Conservation (phyloP, 2,888 invertebrate species). For the Cheilosia variabilis region DNA sequence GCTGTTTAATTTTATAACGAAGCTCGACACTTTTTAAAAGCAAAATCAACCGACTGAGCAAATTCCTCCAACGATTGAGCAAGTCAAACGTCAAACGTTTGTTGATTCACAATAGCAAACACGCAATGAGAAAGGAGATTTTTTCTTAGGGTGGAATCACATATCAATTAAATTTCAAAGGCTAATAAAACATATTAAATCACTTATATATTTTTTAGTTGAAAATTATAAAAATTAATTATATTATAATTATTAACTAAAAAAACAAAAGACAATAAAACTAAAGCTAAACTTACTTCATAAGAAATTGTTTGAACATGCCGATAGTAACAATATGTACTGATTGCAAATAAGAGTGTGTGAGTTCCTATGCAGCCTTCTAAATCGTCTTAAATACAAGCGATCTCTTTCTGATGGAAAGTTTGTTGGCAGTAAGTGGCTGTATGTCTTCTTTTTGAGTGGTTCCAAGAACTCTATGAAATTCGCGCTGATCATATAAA, state of each 20-base stretch:
- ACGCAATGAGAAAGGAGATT: neutral
- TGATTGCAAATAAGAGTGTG: neutral
- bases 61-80: neutral
- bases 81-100: slow-evolving; percentile 13
- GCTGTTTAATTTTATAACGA: neutral
- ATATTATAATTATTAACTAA: too few species aligned
- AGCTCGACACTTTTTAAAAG: neutral
- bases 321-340: neutral
- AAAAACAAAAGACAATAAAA: too few species aligned
- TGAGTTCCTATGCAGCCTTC: neutral
- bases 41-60: slow-evolving; percentile 54
- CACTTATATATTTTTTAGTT: too few species aligned
- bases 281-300: too few species aligned
- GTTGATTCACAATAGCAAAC: slow-evolving; percentile 35
- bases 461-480: slow-evolving; percentile 44
- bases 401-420: slow-evolving; percentile 40
- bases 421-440: slow-evolving; percentile 46
- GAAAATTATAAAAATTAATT: too few species aligned
- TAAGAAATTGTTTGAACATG: too few species aligned
- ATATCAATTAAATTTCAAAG: too few species aligned
- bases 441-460: slow-evolving; percentile 21
- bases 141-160: slow-evolving; percentile 12
- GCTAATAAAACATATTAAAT: too few species aligned
- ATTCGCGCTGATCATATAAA: slow-evolving; percentile 14
- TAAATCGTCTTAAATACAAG: slow-evolving; percentile 29